phyloP scores from a whole-genome alignment of 2,888 invertebrate genomes.

The Flabesymbios commensalis region DNA sequence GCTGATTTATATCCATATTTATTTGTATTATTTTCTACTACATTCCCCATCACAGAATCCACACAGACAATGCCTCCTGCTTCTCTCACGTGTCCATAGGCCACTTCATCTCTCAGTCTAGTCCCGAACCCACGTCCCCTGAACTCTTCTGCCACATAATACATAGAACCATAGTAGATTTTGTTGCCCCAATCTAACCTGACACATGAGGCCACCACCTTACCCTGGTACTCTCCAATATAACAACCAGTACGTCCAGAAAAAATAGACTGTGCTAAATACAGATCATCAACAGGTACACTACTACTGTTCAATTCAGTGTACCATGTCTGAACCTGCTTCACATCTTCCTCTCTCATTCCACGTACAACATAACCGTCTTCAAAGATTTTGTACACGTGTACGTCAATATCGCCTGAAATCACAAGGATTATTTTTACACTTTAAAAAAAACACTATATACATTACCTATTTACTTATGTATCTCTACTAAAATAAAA shows the following conservation, averaged over 20 bases:
- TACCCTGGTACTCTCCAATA: constrained; percentile 24
- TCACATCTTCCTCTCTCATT: not conserved
- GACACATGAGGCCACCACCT: constrained; percentile 20
- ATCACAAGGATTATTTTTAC: too few relatives aligned
- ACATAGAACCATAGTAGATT: constrained; percentile 22
- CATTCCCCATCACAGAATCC: constrained; percentile 20
- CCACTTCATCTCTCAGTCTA: constrained; percentile 22
- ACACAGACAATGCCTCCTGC: constrained; percentile 15
- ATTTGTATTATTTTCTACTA: constrained; percentile 3
- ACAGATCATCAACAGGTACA: not conserved
- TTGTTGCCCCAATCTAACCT: constrained; percentile 17
- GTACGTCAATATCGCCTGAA: too few relatives aligned
- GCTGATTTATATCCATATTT: constrained; percentile 8
- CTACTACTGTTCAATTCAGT: not conserved
- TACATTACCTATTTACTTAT: too few relatives aligned
- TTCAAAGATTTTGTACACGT: not conserved
- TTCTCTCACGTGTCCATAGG: constrained; percentile 13
- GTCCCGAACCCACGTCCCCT: constrained; percentile 23
- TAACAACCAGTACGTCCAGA: constrained; percentile 21
- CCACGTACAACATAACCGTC: not conserved
- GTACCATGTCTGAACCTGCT: not conserved
- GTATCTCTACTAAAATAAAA: too few relatives aligned
- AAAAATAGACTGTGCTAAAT: not conserved
- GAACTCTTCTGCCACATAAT: constrained; percentile 20
- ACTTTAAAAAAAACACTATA: too few relatives aligned